Evolutionary conservation across 1,140 invertebrate species (phyloP), one percentile per base, ranked within the genome.

Genomic region (Neodiprion pinetum): DNA sequence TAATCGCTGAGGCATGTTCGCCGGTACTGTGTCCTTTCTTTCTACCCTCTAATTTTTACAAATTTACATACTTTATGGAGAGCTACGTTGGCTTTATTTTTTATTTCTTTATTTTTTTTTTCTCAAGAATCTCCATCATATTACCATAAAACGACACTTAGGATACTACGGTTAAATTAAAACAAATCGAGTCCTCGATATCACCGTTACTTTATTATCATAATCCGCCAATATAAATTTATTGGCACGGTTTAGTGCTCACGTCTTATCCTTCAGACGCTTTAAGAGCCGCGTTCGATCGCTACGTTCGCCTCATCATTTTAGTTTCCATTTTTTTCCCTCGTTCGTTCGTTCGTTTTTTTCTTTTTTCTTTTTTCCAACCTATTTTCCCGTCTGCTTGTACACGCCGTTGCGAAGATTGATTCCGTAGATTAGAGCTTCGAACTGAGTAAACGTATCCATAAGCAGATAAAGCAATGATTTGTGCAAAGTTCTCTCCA

Each of bases 161-260:
- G 69, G 53, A 76, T 74, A 68, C 72, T 73, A 71, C 73, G 73
- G 70, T 73, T 74, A 76, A 76, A 76, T 69, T 69, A 69, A 23
- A 69, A 69, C 67, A 12, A 72, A 74, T 74, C n/a, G 70, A 74
- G 69, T 48, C 65, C 67, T 14, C 71, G 40, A 65, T 23, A 28
- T 48, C 47, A 23, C 28, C 28, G 28, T 65, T 28, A 69, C 65
- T 66, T 76, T 74, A 76, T 76, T 76, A 76, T 76, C 75, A 74
- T 76, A 74, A 76, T 74, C 65, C 66, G 72, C 65, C 73, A 76
- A 76, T 76, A 76, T 73, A 76, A 76, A 76, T 76, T 76, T 76
- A 76, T 76, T 74, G 75, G 72, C 72, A 74, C 70, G 73, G 67
- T 74, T 71, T 49, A 71, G 53, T 28, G 70, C 65, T 28, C 69